Evolutionary conservation across 2,797 vertebrate species (phyloP).

Genomic region (Emys orbicularis): DNA sequence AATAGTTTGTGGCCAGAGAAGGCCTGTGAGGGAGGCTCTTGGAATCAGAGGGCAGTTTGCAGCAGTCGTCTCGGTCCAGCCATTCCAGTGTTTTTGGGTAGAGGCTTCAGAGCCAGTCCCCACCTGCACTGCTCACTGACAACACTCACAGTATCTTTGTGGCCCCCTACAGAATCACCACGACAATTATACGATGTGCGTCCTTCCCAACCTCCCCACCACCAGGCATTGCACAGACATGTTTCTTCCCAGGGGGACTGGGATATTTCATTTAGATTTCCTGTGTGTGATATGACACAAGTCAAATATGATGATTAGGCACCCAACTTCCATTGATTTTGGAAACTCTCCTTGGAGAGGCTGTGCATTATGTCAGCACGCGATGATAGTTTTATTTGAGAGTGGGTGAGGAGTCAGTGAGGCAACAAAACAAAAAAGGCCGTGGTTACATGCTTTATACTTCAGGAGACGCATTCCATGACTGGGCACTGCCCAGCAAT

Average conservation of each 20-base stretch:
- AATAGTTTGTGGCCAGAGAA: background rate
- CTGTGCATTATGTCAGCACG: background rate
- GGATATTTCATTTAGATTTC: background rate
- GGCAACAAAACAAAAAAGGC: background rate
- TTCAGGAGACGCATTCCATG: background rate
- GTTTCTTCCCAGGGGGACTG: background rate
- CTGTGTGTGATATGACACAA: background rate
- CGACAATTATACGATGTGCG: background rate
- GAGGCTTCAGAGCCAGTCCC: background rate
- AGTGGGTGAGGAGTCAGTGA: background rate
- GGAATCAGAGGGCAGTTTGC: background rate
- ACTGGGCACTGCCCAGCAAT: background rate
- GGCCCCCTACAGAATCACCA: background rate
- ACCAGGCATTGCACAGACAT: background rate
- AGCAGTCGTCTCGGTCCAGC: background rate
- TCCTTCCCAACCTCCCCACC: background rate
- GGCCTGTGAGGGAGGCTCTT: background rate
- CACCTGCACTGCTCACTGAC: background rate
- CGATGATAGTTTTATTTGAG: too few species aligned
- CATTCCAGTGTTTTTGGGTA: background rate
- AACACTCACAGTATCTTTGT: background rate
- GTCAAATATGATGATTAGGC: background rate
- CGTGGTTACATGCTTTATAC: background rate
- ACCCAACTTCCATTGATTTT: background rate
- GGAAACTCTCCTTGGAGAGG: background rate